phyloP scores from a whole-genome alignment of 2,797 vertebrate species.

The Cichlasoma orientale region DNA sequence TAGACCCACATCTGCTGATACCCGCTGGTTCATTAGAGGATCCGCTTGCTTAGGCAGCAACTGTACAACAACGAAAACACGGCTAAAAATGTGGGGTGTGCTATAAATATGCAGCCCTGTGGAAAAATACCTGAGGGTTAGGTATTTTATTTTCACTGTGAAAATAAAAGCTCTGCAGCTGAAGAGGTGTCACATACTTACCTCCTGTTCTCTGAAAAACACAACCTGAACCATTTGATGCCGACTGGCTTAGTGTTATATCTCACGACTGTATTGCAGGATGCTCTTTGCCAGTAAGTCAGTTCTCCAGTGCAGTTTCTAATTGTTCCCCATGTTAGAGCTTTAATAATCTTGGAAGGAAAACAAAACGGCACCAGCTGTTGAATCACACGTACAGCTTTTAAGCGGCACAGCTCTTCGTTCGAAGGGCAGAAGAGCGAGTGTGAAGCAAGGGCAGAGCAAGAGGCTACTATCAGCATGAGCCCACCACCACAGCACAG shows the following conservation, averaged over 20 bases:
- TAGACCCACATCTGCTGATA: constrained; percentile 82
- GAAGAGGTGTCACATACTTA: neutral
- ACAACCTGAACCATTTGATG: no score
- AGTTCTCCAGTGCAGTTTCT: neutral
- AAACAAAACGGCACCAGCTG: neutral
- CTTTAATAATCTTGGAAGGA: neutral
- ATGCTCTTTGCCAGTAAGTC: neutral
- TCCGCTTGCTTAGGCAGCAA: constrained; percentile 73
- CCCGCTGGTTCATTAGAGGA: constrained; percentile 82
- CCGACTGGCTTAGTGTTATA: rapidly evolving
- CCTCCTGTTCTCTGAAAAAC: neutral
- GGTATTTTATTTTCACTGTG: neutral
- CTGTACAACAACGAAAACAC: constrained; percentile 51
- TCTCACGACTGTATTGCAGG: neutral
- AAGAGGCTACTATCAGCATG: constrained; percentile 46
- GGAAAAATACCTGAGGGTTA: neutral
- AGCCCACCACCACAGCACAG: constrained; percentile 48
- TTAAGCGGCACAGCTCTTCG: constrained; percentile 20
- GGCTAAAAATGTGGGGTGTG: constrained; percentile 42
- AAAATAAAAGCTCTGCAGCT: neutral
- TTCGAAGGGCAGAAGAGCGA: constrained; percentile 1
- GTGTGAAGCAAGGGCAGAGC: constrained; percentile 10
- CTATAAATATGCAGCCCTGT: neutral
- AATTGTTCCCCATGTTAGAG: neutral
- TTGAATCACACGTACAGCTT: constrained; percentile 11